Conservation (phyloP, 1,140 invertebrate genomes). For the Zaprionus kolodkinae region DNA sequence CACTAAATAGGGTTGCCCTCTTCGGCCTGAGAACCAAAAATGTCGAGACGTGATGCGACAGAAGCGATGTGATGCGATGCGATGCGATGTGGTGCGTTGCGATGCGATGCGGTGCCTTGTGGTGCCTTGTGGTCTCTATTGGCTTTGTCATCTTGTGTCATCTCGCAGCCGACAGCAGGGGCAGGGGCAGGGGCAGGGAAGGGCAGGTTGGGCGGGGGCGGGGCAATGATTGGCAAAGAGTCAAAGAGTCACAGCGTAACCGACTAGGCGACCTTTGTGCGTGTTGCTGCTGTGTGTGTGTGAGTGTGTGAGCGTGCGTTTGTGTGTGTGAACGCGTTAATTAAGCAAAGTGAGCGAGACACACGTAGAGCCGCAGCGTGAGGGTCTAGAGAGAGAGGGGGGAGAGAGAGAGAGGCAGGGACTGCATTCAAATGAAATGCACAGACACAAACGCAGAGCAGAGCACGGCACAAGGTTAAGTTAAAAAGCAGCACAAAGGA, state of each 20-base stretch:
- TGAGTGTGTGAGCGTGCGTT: conserved; percentile 9
- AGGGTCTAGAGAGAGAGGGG: not conserved
- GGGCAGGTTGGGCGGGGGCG: conserved; percentile 23
- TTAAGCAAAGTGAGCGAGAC: conserved; percentile 81
- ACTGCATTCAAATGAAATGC: conserved; percentile 77
- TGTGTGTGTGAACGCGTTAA: conserved; percentile 68
- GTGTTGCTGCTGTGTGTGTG: not conserved
- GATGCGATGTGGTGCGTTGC: not conserved
- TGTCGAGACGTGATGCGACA: conserved; percentile 70
- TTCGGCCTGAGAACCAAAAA: conserved; percentile 59
- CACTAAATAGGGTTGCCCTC: conserved; percentile 50
- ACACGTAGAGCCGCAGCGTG: conserved; percentile 47
- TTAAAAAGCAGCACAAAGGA: conserved; percentile 68
- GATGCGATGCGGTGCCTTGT: conserved; percentile 1
- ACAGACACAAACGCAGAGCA: conserved; percentile 53
- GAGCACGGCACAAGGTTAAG: conserved; percentile 50
- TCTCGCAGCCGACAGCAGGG: not conserved
- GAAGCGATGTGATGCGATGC: conserved; percentile 40
- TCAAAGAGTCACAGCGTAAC: conserved; percentile 73
- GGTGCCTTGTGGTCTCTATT: conserved; percentile 48
- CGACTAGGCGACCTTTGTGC: conserved; percentile 66
- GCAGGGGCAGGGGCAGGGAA: not conserved
- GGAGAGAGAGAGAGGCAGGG: conserved; percentile 17
- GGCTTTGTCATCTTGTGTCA: conserved; percentile 59
- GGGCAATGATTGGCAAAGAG: conserved; percentile 80